Conservation (phyloP, 1,140 invertebrate species). For the Monochamus saltuarius region DNA sequence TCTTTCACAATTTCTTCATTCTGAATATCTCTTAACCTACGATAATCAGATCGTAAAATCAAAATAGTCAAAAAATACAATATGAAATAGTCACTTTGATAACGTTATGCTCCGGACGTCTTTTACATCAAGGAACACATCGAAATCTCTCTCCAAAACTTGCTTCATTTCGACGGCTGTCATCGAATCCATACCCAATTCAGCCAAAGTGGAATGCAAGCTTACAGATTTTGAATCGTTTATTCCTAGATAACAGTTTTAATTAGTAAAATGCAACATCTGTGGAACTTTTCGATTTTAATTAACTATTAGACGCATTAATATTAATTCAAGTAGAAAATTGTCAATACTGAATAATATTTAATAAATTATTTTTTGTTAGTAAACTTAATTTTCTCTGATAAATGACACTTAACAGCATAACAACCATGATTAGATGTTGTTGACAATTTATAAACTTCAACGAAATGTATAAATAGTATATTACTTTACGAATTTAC, state of each 20-base stretch:
- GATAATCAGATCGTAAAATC: neutral
- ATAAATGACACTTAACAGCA: too few species aligned
- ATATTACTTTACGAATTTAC: constrained; percentile 20
- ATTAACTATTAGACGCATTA: too few species aligned
- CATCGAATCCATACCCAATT: constrained; percentile 85
- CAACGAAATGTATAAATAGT: too few species aligned
- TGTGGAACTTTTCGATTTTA: too few species aligned
- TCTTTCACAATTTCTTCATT: neutral
- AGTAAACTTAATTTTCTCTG: too few species aligned
- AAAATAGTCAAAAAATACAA: constrained; percentile 1
- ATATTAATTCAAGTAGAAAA: too few species aligned
- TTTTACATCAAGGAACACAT: constrained; percentile 60
- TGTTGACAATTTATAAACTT: neutral
- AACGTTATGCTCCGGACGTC: constrained; percentile 59
- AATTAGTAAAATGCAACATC: constrained; percentile 1
- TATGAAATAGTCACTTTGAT: constrained; percentile 32
- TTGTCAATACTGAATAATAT: too few species aligned
- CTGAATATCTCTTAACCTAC: neutral
- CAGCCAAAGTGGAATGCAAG: constrained; percentile 68
- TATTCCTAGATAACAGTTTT: constrained; percentile 17
- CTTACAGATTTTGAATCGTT: constrained; percentile 53
- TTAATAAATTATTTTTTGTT: too few species aligned
- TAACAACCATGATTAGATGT: too few species aligned
- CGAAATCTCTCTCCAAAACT: constrained; percentile 63
- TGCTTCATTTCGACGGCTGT: constrained; percentile 83